These are phyloP conservation scores for Xestoiulus laeticollis DNA, from an alignment of 2,888 invertebrate species.

Conservation along the genomic window DNA sequence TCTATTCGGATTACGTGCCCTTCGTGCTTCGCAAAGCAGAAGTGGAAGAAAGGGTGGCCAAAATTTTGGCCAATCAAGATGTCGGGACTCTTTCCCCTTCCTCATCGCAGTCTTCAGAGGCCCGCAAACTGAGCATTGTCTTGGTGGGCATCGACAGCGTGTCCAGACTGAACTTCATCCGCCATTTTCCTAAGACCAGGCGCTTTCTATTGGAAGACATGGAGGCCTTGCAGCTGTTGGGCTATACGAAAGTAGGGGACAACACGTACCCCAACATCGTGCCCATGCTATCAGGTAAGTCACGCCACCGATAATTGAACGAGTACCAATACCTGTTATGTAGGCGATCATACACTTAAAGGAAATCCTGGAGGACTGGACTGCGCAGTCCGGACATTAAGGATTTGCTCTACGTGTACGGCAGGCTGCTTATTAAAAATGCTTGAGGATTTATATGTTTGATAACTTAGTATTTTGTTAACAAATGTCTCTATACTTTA, in stretches of 20 bases:
- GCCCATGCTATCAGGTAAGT: conserved; percentile 56
- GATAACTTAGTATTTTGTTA: no score
- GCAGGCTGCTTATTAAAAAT: no score
- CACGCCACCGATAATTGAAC: no score
- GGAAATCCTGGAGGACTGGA: no score
- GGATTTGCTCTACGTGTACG: no score
- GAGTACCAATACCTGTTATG: no score
- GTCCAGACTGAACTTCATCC: conserved; percentile 78
- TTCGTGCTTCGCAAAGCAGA: background rate
- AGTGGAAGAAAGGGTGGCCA: background rate
- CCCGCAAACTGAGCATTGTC: conserved; percentile 70
- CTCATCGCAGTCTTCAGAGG: background rate
- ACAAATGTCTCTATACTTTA: no score
- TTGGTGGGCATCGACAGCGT: conserved; percentile 87
- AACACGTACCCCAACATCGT: conserved; percentile 60
- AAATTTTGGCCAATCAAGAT: background rate
- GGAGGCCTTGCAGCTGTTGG: conserved; percentile 60
- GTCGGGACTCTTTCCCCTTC: background rate
- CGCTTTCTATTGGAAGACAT: conserved; percentile 72
- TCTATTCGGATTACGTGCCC: conserved; percentile 31
- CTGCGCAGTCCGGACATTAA: no score
- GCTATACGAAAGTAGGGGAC: conserved; percentile 56
- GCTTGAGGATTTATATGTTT: no score
- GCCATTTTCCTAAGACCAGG: conserved; percentile 78
- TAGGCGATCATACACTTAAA: no score